Evolutionary conservation across 2,888 invertebrate genomes (phyloP), one percentile per base, ranked within the genome.

Genomic region (Stegophylla sp.): DNA sequence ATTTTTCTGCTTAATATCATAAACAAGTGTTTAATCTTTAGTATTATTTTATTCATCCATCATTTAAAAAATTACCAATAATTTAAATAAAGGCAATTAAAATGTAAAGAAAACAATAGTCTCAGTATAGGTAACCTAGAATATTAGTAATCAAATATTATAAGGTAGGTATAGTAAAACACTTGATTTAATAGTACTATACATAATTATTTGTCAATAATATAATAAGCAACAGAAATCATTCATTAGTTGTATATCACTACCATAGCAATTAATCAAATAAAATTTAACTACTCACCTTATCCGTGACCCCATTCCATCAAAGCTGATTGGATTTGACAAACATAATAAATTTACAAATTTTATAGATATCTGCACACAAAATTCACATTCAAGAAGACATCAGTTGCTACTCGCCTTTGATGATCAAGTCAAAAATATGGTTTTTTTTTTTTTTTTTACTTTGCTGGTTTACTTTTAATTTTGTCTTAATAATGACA

Each of bases 221-320:
- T 34, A 7, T 34, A 34, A 34, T 34, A 73, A n/a, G n/a, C n/a
- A n/a, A 7, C 3, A 34, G n/a, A 51, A 10, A 48, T 5, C 12
- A 20, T 48, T 72, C 48, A 81, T n/a, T 0, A 1, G 12, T 48
- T 34, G 28, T 23, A 61, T 26, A 71, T 63, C 51, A 63, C 64
- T 53, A 34, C 20, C 43, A 64, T 17, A 23, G 12, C 34, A 51
- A 75, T 63, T 51, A 75, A 48, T 34, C 28, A 0, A 61, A 41
- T 66, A 5, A 9, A 76, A 53, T n/a, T 20, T 17, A 66, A 26
- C 20, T 23, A 34, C 71, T 79, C 61, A 79, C 79, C 51, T 71
- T 79, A 79, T 79, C 61, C 79, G 79, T 61, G 79, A 79, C 79
- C 79, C 79, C 79, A 79, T 79, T 79, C 69, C 79, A 79, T 79